Conservation (phyloP, 1,140 invertebrate genomes). For the Lordiphosa collinella region DNA sequence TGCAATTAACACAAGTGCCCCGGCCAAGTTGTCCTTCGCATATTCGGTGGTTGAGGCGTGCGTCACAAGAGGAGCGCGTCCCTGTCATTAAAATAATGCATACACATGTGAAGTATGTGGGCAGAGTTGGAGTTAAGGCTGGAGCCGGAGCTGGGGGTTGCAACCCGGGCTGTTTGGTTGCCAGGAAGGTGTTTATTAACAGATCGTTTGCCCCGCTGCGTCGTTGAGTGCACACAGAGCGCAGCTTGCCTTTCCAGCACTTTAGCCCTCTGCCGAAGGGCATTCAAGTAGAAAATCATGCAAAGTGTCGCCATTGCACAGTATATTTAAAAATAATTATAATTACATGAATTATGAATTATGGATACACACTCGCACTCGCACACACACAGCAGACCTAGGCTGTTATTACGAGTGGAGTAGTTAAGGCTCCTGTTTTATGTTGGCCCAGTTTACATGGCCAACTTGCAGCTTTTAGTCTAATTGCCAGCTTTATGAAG, state of each 20-base stretch:
- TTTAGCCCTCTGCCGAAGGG: constrained; percentile 30
- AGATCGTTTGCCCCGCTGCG: constrained; percentile 72
- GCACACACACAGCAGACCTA: constrained; percentile 1
- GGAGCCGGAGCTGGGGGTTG: background rate
- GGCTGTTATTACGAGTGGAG: constrained; percentile 52
- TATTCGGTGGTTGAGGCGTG: constrained; percentile 60
- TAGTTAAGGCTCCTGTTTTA: constrained; percentile 46
- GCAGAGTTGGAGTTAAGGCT: constrained; percentile 32
- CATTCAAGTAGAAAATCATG: constrained; percentile 69
- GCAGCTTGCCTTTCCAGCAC: background rate
- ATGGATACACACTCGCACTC: constrained; percentile 3
- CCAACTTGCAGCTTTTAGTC: constrained; percentile 31
- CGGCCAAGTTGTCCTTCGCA: constrained; percentile 64
- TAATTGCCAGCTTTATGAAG: constrained; percentile 76
- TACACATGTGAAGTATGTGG: constrained; percentile 74
- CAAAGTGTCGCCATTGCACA: constrained; percentile 64
- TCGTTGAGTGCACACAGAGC: constrained; percentile 34
- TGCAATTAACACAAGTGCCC: constrained; percentile 71
- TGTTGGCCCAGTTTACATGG: constrained; percentile 68
- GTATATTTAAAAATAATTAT: constrained; percentile 73
- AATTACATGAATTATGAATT: constrained; percentile 60
- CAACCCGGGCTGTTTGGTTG: constrained; percentile 1
- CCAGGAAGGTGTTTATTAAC: constrained; percentile 77
- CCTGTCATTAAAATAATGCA: constrained; percentile 79
- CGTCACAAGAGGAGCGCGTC: constrained; percentile 51